Percentiles rank a stretch among this genome's conserved stretches.
These are phyloP conservation scores for Cyprichromis sp. DNA, from an alignment of 2,113 vertebrate genomes.

Conservation along the genomic window DNA sequence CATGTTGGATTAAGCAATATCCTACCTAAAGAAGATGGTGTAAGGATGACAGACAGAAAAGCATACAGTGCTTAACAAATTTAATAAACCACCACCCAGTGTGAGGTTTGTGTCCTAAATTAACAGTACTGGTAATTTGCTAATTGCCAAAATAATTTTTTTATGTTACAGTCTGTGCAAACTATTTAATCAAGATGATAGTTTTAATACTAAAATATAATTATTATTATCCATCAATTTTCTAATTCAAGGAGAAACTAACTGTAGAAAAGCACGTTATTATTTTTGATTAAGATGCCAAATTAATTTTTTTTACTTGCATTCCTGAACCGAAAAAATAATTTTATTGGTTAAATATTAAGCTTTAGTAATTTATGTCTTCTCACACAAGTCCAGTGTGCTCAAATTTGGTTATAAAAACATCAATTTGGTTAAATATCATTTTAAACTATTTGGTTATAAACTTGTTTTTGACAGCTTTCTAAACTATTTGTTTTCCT, in stretches of 20 bases:
- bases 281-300: neutral
- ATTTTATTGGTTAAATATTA: neutral
- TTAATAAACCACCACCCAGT: neutral
- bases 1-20: neutral
- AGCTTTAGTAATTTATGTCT: neutral
- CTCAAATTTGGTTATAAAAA: neutral
- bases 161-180: neutral
- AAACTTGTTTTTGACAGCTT: neutral
- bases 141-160: neutral
- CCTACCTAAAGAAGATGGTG: neutral
- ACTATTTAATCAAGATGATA: neutral
- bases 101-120: neutral
- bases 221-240: neutral
- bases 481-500: neutral
- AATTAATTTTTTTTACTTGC: neutral
- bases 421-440: neutral
- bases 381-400: neutral
- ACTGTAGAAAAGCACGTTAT: neutral
- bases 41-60: neutral
- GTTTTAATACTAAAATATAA: neutral
- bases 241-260: neutral
- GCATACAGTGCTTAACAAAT: neutral
- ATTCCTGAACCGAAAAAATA: neutral
- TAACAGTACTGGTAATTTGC: neutral
- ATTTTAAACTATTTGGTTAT: neutral